Evolutionary conservation across 1,140 invertebrate species (phyloP), one percentile per base, ranked within the genome.

Genomic region (Drosophila bocqueti): DNA sequence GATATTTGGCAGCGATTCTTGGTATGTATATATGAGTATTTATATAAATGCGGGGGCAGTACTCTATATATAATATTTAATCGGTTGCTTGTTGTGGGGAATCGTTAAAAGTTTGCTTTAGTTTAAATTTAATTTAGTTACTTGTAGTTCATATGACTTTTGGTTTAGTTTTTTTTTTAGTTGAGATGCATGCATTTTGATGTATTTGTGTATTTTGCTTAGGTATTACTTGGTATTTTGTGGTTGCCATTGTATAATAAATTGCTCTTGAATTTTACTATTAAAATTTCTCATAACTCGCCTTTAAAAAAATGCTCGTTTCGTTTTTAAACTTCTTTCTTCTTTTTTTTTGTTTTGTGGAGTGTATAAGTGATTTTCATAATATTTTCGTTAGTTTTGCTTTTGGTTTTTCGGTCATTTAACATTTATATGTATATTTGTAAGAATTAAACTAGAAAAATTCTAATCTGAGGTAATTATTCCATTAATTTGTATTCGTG

Each of bases 401-500:
- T 24, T 72, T 72, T 47, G 26, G 38, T 52, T 65, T 72, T 47
- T 40, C 43, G 52, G 68, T 73, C 67, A 50, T 76, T 66, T 85
- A 85, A 85, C 83, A 85, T 85, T 85, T 82, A 85, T 86, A 85
- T 81, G 72, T 81, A 84, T 85, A 81, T 85, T 83, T 86, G 65
- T 90, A 90, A 91, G 87, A 90, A 91, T 90, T 90, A 90, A 91
- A 80, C 86, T 90, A 90, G 86, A 90, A 91, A 90, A 90, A 90
- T 90, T 86, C 86, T 90, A 90, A 90, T 91, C 84, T 90, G 86
- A 90, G 86, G 86, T 90, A 90, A 91, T 87, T 90, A 91, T 90
- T 90, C 85, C 85, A 82, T 90, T 90, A 90, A 82, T 90, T 90
- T 90, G 85, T 90, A 90, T 85, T 84, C 77, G 85, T 80, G 52